Conservation (phyloP, 2,888 invertebrate genomes). For the Meloe dianella region DNA sequence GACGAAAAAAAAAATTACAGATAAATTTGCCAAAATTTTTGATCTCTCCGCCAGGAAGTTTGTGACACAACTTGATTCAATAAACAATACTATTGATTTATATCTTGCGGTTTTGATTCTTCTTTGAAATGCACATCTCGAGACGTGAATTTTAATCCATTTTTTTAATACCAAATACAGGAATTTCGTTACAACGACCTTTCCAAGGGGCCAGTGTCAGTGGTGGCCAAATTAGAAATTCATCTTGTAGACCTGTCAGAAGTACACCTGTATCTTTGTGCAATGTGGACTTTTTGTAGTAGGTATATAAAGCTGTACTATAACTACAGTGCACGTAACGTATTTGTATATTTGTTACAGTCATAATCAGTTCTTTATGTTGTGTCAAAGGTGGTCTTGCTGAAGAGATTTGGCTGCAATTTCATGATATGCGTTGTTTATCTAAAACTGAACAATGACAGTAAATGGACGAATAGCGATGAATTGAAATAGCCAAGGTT, state of each 20-base stretch:
- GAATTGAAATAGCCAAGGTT: not conserved
- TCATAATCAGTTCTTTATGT: not conserved
- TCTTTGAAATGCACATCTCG: not conserved
- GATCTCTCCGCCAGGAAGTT: conserved; percentile 4
- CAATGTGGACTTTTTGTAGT: not conserved
- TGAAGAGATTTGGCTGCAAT: not conserved
- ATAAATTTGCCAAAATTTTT: not conserved
- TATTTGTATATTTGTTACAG: not conserved
- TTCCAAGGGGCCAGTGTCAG: not conserved
- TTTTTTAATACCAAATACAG: not conserved
- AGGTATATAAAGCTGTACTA: not conserved
- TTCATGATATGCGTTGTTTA: not conserved
- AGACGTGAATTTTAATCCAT: not conserved
- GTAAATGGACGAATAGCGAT: not conserved
- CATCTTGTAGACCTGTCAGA: not conserved
- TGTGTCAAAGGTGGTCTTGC: too few relatives aligned
- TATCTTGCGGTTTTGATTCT: conserved; percentile 4
- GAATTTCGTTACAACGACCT: not conserved
- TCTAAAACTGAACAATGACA: not conserved
- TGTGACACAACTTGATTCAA: not conserved
- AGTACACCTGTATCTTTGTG: not conserved
- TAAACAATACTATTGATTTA: not conserved
- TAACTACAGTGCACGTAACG: too few relatives aligned
- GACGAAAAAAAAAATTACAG: not conserved
- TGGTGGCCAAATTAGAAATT: too few relatives aligned